A percentile compares a stretch with the other conserved stretches of the same genome.
Evolutionary conservation across 2,113 vertebrate species (phyloP).

Genomic region (Galemys pyrenaicus): DNA sequence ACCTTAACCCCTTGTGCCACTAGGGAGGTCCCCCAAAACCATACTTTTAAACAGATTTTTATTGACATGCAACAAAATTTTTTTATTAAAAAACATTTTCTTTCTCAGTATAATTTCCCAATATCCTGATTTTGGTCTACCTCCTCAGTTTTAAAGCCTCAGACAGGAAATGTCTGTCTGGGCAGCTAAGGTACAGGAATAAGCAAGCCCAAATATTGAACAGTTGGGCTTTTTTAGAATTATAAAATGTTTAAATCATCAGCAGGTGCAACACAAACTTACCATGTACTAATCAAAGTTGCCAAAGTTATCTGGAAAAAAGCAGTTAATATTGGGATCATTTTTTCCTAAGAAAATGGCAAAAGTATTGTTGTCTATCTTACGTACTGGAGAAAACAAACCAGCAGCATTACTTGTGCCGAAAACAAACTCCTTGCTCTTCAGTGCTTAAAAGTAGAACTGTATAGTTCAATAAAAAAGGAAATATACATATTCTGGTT

Average conservation of each 20-base stretch:
- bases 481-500: conserved; percentile 45
- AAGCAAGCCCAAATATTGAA: neutral
- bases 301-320: neutral
- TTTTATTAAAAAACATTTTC: neutral
- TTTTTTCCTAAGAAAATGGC: conserved; percentile 15
- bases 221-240: neutral
- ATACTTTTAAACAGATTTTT: neutral
- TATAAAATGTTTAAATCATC: neutral
- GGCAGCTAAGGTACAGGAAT: neutral
- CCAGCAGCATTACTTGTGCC: conserved; percentile 21
- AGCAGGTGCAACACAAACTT: neutral
- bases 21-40: too few species aligned
- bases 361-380: neutral
- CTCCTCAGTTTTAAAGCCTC: conserved; percentile 2
- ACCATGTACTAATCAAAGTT: neutral
- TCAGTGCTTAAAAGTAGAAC: conserved; percentile 34
- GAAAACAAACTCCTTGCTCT: conserved; percentile 27
- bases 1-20: too few species aligned
- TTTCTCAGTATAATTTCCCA: neutral
- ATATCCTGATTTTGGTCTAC: neutral
- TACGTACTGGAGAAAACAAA: neutral
- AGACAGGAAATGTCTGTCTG: neutral
- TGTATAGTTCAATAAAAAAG: conserved; percentile 57
- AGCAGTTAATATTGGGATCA: neutral
- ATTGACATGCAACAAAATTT: neutral